Percentiles rank a stretch among this genome's conserved stretches.
Evolutionary conservation across 2,888 invertebrate genomes (phyloP).

Genomic region (Drosophila heteroneura): DNA sequence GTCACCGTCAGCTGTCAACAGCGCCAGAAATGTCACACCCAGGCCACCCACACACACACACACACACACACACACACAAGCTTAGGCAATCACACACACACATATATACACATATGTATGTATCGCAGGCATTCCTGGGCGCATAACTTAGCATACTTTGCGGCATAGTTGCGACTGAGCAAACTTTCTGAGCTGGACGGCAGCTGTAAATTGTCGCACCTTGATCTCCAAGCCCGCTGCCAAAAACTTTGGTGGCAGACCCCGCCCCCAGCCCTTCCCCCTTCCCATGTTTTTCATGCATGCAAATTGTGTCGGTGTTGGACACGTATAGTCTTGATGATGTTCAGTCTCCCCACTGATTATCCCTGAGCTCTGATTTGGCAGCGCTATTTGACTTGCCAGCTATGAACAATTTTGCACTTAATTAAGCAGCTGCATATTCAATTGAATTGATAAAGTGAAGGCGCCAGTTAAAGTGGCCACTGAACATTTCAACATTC

Average conservation of each 20-base stretch:
- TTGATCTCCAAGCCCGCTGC: constrained; percentile 9
- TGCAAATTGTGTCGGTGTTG: constrained; percentile 60
- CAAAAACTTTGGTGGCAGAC: constrained; percentile 23
- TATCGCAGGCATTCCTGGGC: constrained; percentile 39
- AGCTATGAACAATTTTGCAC: constrained; percentile 59
- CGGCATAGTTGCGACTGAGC: constrained; percentile 72
- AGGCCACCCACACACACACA: constrained; percentile 34
- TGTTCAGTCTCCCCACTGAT: constrained; percentile 67
- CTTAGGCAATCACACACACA: constrained; percentile 8
- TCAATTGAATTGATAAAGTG: constrained; percentile 45
- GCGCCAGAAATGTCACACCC: constrained; percentile 52
- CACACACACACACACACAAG: constrained; percentile 1
- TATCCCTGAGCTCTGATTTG: constrained; percentile 40
- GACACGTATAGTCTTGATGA: constrained; percentile 63
- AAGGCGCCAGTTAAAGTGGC: constrained; percentile 34
- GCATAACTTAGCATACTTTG: constrained; percentile 77
- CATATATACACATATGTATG: not conserved
- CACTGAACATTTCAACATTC: not conserved
- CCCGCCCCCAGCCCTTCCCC: not conserved
- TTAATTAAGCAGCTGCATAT: constrained; percentile 50
- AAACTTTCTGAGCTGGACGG: constrained; percentile 57
- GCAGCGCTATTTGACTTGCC: constrained; percentile 22
- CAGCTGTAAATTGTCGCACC: constrained; percentile 51
- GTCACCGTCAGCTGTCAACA: constrained; percentile 51
- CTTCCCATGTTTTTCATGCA: constrained; percentile 8